phyloP scores from a whole-genome alignment of 2,113 vertebrate genomes.

The Sorex araneus region DNA sequence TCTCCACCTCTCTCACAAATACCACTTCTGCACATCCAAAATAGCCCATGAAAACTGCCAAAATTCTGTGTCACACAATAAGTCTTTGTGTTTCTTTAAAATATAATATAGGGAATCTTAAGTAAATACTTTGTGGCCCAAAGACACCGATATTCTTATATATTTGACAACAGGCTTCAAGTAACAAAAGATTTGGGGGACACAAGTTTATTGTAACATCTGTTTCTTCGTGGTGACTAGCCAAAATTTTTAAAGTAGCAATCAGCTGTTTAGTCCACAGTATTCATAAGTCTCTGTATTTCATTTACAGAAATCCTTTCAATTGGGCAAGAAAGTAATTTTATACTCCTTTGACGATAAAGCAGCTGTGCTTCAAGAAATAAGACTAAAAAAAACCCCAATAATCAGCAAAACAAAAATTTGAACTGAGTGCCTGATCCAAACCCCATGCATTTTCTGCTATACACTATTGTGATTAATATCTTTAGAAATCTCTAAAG shows the following conservation, averaged over 20 bases:
- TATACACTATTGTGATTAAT: not conserved
- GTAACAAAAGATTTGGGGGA: not conserved
- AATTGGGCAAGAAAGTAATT: not conserved
- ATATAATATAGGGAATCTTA: not conserved
- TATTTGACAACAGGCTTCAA: not conserved
- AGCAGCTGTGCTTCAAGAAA: not conserved
- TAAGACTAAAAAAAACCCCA: not conserved
- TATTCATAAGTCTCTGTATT: not conserved
- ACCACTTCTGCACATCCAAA: not conserved
- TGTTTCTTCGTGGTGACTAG: not conserved
- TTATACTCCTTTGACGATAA: not conserved
- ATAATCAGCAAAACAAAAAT: not conserved
- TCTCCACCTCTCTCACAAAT: not conserved
- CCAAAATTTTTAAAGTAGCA: not conserved
- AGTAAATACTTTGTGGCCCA: constrained; percentile 11
- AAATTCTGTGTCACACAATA: not conserved
- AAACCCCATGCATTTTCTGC: not conserved
- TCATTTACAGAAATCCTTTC: not conserved
- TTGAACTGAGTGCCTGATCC: not conserved
- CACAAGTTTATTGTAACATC: not conserved
- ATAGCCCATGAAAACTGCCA: not conserved
- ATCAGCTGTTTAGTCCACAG: not conserved
- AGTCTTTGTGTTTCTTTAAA: not conserved
- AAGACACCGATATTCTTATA: not conserved
- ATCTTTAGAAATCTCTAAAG: constrained; percentile 12